Conservation (phyloP, 2,888 invertebrate genomes). For the Cosmorhoe ocellata region DNA sequence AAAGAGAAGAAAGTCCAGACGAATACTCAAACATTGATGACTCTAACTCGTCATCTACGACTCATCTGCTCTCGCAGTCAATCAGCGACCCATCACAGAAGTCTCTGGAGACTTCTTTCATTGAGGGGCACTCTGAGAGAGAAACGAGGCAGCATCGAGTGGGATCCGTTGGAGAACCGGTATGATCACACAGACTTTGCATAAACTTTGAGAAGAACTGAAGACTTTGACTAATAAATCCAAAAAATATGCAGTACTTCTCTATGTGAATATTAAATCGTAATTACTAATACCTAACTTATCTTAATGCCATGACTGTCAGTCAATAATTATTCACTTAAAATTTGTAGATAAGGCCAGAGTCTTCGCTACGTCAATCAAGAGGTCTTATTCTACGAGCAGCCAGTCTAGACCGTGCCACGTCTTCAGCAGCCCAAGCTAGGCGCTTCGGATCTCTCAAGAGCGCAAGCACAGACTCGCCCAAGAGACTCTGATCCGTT, state of each 20-base stretch:
- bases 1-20: slow-evolving; percentile 71
- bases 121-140: slow-evolving; percentile 46
- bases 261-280: too few relatives aligned
- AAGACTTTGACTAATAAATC: too few relatives aligned
- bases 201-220: too few relatives aligned
- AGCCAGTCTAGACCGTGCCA: slow-evolving; percentile 72
- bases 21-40: slow-evolving; percentile 71
- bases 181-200: slow-evolving; percentile 27
- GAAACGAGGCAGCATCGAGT: slow-evolving; percentile 53
- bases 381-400: slow-evolving; percentile 74
- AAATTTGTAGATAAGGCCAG: slow-evolving; percentile 50
- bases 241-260: too few relatives aligned
- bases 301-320: too few relatives aligned
- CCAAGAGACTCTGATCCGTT: slow-evolving; percentile 78
- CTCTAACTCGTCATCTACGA: slow-evolving; percentile 69
- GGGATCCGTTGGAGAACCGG: slow-evolving; percentile 65
- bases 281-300: too few relatives aligned
- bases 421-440: slow-evolving; percentile 50
- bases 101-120: slow-evolving; percentile 69
- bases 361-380: slow-evolving; percentile 58
- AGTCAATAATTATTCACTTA: background rate
- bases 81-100: slow-evolving; percentile 61
- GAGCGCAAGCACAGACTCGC: slow-evolving; percentile 69
- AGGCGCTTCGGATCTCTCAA: slow-evolving; percentile 68
- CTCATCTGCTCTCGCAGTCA: slow-evolving; percentile 70